Base-by-base conservation (phyloP, 2,113 vertebrate genomes). In the Bucco capensis region DNA sequence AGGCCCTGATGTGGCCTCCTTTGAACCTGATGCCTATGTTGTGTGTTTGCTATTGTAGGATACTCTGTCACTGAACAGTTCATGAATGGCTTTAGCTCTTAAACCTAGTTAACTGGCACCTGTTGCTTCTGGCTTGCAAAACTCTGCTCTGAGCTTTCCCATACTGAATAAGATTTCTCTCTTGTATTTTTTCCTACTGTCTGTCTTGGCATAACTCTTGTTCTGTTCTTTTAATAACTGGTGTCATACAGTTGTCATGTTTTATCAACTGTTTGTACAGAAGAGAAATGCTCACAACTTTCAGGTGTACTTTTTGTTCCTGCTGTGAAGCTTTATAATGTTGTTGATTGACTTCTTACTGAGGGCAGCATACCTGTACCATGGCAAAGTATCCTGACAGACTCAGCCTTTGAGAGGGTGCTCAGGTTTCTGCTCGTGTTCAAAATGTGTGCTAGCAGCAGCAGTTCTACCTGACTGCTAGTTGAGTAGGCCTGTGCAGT, bases 51-150 rank as follows among this genome's bases (percentile, higher is more conserved):
- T 67, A 5, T 60, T 78, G 27, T 27, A 58, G 42, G 35, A 12
- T 70, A 8, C 21, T 76, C 50, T 89, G 57, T 62, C 28, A 31
- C 0, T 80, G 83, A 69, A n/a, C 0, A 3, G 6, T 42, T 31
- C 58, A 6, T 67, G n/a, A 92, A 88, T 25, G 33, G 12, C 9
- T 79, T 87, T 80, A 80, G 24, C 22, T 70, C 50, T 79, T 24
- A 69, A 85, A 82, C 14, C 3, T 49, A 15, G 19, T 22, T 78
- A 8, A 22, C 31, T 58, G n/a, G 17, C 27, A 74, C 28, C 44
- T 89, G 33, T 81, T 94, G 24, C 64, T 92, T 83, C 49, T 91
- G 47, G 10, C 19, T 74, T 89, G 19, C 81, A 91, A 71, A 88
- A 58, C 58, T 69, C 46, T 53, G 1, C 46, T 60, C 30, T 51